These are phyloP conservation scores for Euleptes europaea DNA, from an alignment of 2,113 vertebrate genomes.

Conservation along the genomic window DNA sequence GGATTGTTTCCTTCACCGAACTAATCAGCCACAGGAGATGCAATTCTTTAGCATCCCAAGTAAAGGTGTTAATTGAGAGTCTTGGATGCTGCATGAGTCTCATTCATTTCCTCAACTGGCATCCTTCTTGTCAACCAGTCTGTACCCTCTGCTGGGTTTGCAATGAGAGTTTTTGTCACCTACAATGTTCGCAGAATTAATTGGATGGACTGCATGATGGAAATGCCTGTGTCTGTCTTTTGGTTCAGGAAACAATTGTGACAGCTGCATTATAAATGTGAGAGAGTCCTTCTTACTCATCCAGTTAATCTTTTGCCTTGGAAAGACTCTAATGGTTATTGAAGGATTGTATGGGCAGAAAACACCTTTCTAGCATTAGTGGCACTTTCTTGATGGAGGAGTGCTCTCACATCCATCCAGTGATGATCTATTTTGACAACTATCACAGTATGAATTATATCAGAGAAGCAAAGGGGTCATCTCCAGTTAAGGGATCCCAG, in stretches of 20 bases:
- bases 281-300: background rate
- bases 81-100: rapidly evolving
- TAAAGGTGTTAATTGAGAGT: background rate
- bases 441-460: background rate
- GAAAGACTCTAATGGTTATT: background rate
- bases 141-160: rapidly evolving
- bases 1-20: background rate
- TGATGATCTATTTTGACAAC: background rate
- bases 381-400: background rate
- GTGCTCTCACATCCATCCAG: background rate
- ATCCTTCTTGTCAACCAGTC: background rate
- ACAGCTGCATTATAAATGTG: slow-evolving; percentile 19
- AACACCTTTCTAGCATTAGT: background rate
- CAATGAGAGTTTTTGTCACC: background rate
- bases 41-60: background rate
- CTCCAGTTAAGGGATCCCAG: too few species aligned
- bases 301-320: background rate
- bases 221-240: background rate
- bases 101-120: background rate
- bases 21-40: too few species aligned
- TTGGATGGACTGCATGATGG: background rate
- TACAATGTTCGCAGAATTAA: background rate
- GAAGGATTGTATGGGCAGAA: background rate
- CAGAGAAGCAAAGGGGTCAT: background rate
- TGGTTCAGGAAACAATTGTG: slow-evolving; percentile 8